phyloP scores from a whole-genome alignment of 2,113 vertebrate species.

The Dolichotis patagonum region DNA sequence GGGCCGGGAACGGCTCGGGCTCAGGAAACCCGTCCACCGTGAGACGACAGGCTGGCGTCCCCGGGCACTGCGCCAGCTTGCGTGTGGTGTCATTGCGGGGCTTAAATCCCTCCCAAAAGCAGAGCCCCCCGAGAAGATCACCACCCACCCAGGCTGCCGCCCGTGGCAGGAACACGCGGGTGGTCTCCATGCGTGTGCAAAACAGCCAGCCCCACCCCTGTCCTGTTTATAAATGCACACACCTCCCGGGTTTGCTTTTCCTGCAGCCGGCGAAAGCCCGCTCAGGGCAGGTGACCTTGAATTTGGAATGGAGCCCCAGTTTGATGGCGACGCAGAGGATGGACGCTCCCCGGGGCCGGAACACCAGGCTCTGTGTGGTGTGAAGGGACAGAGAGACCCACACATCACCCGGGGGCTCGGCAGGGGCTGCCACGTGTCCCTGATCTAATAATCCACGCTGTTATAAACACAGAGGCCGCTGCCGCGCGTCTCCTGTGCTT shows the following conservation, averaged over 20 bases:
- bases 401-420: too few relatives aligned
- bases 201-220: neutral
- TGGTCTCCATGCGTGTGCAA: neutral
- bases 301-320: neutral
- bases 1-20: too few relatives aligned
- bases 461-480: neutral
- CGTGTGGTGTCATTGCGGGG: neutral
- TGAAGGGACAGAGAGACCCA: neutral
- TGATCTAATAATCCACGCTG: too few relatives aligned
- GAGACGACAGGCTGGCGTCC: neutral
- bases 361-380: too few relatives aligned
- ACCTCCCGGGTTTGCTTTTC: neutral
- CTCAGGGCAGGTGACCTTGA: neutral
- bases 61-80: too few relatives aligned
- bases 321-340: neutral
- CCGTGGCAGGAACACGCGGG: neutral
- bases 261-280: neutral
- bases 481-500: neutral
- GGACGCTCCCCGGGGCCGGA: neutral
- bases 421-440: neutral
- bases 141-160: neutral
- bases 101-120: neutral
- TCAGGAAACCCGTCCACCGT: neutral
- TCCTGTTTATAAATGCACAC: neutral
- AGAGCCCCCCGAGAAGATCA: neutral